These are phyloP conservation scores for Drosophila azteca DNA, from an alignment of 1,140 invertebrate genomes.

Conservation along the genomic window DNA sequence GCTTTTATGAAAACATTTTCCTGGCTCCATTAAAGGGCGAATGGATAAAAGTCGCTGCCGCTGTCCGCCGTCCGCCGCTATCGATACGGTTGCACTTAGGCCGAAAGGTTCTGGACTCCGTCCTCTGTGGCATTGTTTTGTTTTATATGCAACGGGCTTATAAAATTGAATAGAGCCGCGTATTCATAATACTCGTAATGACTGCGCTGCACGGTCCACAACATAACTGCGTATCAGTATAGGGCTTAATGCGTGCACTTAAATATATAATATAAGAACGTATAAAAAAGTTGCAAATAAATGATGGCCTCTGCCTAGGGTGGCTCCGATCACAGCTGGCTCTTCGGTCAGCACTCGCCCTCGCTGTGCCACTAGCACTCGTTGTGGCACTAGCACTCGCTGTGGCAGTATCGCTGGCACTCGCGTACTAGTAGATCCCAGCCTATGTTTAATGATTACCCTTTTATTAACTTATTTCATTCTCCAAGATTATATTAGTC, in stretches of 20 bases:
- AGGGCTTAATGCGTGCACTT: conserved; percentile 69
- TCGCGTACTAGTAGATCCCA: too few relatives aligned
- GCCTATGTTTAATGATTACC: too few relatives aligned
- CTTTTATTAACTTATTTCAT: too few relatives aligned
- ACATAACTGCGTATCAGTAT: conserved; percentile 39
- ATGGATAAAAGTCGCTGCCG: conserved; percentile 46
- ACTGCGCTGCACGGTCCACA: conserved; percentile 20
- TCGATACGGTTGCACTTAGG: conserved; percentile 49
- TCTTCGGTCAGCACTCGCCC: too few relatives aligned
- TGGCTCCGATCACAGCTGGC: conserved; percentile 27
- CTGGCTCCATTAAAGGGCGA: conserved; percentile 51
- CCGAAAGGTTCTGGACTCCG: conserved; percentile 18
- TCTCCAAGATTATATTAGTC: too few relatives aligned
- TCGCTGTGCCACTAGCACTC: too few relatives aligned
- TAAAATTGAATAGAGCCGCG: conserved; percentile 69
- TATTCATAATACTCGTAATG: conserved; percentile 59
- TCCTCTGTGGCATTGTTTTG: conserved; percentile 47
- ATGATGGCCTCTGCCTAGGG: conserved; percentile 55
- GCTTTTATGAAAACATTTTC: conserved; percentile 70
- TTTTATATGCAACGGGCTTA: conserved; percentile 66
- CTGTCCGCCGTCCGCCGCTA: not conserved
- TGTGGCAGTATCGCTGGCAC: too few relatives aligned
- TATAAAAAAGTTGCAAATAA: conserved; percentile 68
- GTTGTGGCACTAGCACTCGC: too few relatives aligned
- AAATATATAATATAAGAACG: conserved; percentile 73